A percentile compares a stretch with the other conserved stretches of the same genome.
Conservation (phyloP, 2,797 vertebrate genomes). For the Hyperoplus immaculatus region DNA sequence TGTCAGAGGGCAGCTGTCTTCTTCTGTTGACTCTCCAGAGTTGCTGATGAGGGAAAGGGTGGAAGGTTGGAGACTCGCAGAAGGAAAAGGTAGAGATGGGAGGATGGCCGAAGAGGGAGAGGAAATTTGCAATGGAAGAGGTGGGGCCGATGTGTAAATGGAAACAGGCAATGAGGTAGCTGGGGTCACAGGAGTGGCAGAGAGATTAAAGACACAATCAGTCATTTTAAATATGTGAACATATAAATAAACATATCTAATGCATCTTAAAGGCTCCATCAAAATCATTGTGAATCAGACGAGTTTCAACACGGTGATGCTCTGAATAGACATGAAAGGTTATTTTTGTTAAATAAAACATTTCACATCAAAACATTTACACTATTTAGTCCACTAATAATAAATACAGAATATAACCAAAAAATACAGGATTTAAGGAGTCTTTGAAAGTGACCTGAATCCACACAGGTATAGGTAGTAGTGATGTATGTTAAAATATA, state of each 20-base stretch:
- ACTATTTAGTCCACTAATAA: neutral
- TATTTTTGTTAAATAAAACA: neutral
- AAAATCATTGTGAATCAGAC: neutral
- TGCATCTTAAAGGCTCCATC: neutral
- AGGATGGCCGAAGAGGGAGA: slow-evolving; percentile 30
- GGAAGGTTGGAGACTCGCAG: neutral
- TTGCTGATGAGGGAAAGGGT: neutral
- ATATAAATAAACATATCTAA: neutral
- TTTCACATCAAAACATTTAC: neutral
- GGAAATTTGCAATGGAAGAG: slow-evolving; percentile 32
- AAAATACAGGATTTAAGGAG: neutral
- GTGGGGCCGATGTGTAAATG: slow-evolving; percentile 23
- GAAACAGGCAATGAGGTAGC: slow-evolving; percentile 57
- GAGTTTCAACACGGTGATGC: neutral
- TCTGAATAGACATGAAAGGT: neutral
- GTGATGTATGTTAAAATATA: neutral
- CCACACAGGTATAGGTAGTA: neutral
- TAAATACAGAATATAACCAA: neutral
- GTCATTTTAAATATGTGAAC: slow-evolving; percentile 7
- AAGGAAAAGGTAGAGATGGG: slow-evolving; percentile 10
- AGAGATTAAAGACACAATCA: slow-evolving; percentile 26
- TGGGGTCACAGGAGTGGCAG: slow-evolving; percentile 42
- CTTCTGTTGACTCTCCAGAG: neutral
- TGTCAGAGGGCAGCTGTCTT: slow-evolving; percentile 40
- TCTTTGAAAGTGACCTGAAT: neutral